Percentiles rank a stretch among this genome's conserved stretches.
These are phyloP conservation scores for Hemaris fuciformis DNA, from an alignment of 2,888 invertebrate species.

Conservation along the genomic window DNA sequence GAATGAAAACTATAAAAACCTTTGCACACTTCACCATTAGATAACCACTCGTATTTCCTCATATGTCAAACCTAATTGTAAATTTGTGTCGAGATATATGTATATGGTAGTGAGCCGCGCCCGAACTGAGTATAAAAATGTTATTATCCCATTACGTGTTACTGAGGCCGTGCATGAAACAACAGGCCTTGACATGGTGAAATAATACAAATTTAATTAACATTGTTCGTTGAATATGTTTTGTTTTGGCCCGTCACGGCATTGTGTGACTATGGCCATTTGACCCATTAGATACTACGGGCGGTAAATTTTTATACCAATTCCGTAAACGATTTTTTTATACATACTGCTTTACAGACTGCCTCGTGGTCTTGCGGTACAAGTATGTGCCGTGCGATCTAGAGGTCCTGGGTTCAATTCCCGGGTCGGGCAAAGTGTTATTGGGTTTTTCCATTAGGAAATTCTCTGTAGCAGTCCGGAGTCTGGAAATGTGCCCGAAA, in stretches of 20 bases:
- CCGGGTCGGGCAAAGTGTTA: too few species aligned
- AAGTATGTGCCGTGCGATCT: too few species aligned
- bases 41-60: not conserved
- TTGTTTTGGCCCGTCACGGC: not conserved
- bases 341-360: too few species aligned
- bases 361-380: too few species aligned
- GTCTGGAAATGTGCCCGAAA: too few species aligned
- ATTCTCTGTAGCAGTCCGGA: too few species aligned
- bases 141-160: conserved; percentile 29
- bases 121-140: conserved; percentile 33
- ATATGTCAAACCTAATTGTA: not conserved
- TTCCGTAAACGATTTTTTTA: too few species aligned
- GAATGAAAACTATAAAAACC: not conserved
- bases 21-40: not conserved
- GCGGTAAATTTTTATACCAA: too few species aligned
- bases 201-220: conserved; percentile 5
- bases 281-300: not conserved
- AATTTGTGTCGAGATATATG: not conserved
- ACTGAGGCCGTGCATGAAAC: conserved; percentile 35
- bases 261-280: not conserved
- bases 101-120: conserved; percentile 19
- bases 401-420: too few species aligned
- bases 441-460: too few species aligned
- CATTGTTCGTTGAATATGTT: not conserved
- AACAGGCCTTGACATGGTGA: conserved; percentile 42